Percentiles rank a stretch among this genome's conserved stretches.
Evolutionary conservation across 2,888 invertebrate genomes (phyloP).

Genomic region (Polydrusus cervinus): DNA sequence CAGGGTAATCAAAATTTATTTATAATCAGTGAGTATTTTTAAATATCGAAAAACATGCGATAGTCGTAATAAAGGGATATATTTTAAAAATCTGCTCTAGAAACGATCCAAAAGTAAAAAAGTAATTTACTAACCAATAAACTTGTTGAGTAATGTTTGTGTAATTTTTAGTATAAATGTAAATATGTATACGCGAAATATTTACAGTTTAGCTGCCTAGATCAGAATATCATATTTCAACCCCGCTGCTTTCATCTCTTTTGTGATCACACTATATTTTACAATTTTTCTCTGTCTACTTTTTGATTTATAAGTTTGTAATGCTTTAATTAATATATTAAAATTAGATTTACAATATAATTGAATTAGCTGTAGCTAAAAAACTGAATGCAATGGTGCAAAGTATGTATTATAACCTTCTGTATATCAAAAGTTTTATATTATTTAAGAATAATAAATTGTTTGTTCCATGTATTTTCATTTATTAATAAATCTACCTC

Average conservation of each 20-base stretch:
- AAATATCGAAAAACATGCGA: no score
- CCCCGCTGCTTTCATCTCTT: slow-evolving; percentile 5
- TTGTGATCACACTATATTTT: slow-evolving; percentile 55
- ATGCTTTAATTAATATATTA: slow-evolving; percentile 54
- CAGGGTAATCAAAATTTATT: no score
- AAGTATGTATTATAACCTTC: slow-evolving; percentile 61
- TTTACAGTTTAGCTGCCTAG: no score
- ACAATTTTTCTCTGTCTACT: slow-evolving; percentile 16
- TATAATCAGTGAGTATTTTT: no score
- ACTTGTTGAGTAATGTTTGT: no score
- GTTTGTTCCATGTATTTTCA: slow-evolving; percentile 70
- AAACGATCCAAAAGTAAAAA: no score
- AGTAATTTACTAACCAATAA: no score
- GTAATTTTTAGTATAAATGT: no score
- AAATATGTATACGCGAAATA: no score
- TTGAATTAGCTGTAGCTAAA: slow-evolving; percentile 32
- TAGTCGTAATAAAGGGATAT: no score
- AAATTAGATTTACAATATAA: slow-evolving; percentile 12
- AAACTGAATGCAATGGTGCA: slow-evolving; percentile 63
- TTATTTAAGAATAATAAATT: slow-evolving; percentile 57
- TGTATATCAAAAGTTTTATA: slow-evolving; percentile 47
- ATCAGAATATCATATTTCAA: slow-evolving; percentile 11
- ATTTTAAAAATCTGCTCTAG: no score
- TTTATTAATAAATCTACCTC: slow-evolving; percentile 74
- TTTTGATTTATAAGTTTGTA: slow-evolving; percentile 54